phyloP scores from a whole-genome alignment of 2,888 invertebrate species.

The Ashinkailepas kermadecensis region DNA sequence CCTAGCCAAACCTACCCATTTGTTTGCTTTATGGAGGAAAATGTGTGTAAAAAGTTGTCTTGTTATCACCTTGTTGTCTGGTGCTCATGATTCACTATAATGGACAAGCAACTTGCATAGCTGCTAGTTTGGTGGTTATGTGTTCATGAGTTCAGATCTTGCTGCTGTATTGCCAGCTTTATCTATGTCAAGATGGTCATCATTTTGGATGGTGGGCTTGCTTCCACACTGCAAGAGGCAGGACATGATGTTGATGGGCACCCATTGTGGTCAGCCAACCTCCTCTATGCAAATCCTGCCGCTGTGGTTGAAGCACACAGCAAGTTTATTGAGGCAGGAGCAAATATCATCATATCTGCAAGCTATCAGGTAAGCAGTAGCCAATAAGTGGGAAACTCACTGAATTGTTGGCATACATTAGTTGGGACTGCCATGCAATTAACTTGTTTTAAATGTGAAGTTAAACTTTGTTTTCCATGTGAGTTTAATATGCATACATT shows the following conservation, averaged over 20 bases:
- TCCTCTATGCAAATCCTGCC: conserved; percentile 67
- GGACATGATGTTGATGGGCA: conserved; percentile 66
- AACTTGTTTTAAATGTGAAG: background rate
- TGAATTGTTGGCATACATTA: background rate
- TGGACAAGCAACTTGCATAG: no score
- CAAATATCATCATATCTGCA: conserved; percentile 77
- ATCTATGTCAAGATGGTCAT: conserved; percentile 35
- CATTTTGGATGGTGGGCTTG: conserved; percentile 67
- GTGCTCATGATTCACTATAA: no score
- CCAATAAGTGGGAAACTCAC: background rate
- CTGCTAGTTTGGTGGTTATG: no score
- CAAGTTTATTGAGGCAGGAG: conserved; percentile 69
- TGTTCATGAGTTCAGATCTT: no score
- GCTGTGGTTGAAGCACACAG: conserved; percentile 72
- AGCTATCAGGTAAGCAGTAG: conserved; percentile 80
- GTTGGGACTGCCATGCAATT: background rate
- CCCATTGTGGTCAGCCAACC: conserved; percentile 80
- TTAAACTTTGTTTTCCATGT: background rate
- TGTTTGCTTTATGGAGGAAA: no score
- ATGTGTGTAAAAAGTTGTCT: no score
- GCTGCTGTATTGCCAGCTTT: background rate
- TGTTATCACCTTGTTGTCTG: no score
- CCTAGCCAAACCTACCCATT: no score
- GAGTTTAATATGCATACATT: background rate
- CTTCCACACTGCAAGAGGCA: conserved; percentile 69